Percentiles rank a stretch among this genome's conserved stretches.
Conservation (phyloP, 2,888 invertebrate species). For the Lasioglossum calceatum region DNA sequence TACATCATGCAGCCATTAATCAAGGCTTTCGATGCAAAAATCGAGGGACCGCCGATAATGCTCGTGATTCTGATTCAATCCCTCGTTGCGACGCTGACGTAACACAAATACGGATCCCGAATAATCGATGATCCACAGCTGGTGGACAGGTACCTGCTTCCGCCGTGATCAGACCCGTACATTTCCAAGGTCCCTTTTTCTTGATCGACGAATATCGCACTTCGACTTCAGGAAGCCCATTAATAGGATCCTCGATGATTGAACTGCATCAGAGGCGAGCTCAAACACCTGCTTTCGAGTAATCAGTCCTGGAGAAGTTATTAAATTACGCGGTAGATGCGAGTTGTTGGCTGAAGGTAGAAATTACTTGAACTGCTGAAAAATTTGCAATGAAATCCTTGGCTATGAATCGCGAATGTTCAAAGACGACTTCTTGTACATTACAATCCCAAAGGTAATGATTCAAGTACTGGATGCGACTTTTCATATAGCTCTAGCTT, state of each 20-base stretch:
- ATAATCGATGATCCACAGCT: background rate
- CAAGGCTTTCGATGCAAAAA: background rate
- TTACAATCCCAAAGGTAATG: background rate
- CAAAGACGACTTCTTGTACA: background rate
- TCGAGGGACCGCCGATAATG: background rate
- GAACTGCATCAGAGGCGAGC: background rate
- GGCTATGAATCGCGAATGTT: background rate
- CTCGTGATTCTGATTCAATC: constrained; percentile 1
- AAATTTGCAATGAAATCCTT: background rate
- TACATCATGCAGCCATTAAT: background rate
- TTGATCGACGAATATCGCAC: background rate
- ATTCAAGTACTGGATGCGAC: background rate
- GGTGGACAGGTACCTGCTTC: background rate
- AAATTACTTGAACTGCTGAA: background rate
- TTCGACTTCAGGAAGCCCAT: background rate
- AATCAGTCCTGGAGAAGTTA: background rate
- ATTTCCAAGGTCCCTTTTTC: background rate
- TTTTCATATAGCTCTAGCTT: background rate
- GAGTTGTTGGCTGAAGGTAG: background rate
- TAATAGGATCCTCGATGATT: background rate
- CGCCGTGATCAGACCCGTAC: background rate
- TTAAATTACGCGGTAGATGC: background rate
- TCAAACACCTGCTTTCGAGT: background rate
- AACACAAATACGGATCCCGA: background rate
- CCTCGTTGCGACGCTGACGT: background rate